Conservation (phyloP, 1,140 invertebrate genomes). For the Euura saliciscinereae region DNA sequence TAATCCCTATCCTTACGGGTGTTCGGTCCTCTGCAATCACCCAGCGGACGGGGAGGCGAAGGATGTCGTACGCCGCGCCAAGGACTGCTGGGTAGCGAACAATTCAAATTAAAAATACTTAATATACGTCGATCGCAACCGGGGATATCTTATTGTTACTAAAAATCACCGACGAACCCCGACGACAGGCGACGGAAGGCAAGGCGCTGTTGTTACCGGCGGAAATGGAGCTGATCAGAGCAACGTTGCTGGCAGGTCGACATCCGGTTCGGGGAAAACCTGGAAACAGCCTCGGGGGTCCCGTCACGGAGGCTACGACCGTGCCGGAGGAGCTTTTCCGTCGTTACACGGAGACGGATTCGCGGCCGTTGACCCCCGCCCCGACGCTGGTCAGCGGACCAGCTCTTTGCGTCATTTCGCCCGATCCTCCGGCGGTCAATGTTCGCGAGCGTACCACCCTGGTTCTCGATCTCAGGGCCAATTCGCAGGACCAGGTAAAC, state of each 20-base stretch:
- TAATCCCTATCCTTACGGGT: constrained; percentile 79
- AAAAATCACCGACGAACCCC: constrained; percentile 4
- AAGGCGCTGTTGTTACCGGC: constrained; percentile 58
- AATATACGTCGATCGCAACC: no score
- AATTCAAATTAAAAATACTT: constrained; percentile 15
- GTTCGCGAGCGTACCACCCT: constrained; percentile 47
- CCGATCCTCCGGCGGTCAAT: constrained; percentile 26
- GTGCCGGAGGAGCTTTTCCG: constrained; percentile 68
- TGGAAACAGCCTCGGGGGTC: constrained; percentile 19
- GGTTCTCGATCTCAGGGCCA: constrained; percentile 54
- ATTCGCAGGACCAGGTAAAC: constrained; percentile 31
- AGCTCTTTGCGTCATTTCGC: constrained; percentile 17
- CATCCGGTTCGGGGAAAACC: constrained; percentile 27
- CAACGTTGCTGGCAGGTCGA: constrained; percentile 43
- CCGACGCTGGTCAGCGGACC: constrained; percentile 71
- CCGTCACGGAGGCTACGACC: constrained; percentile 23
- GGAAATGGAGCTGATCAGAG: constrained; percentile 60
- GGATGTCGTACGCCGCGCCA: constrained; percentile 72
- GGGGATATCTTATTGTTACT: no score
- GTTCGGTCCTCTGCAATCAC: constrained; percentile 83
- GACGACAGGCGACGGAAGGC: constrained; percentile 53
- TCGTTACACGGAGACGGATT: constrained; percentile 81
- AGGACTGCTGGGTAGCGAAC: constrained; percentile 70
- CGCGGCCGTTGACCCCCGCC: constrained; percentile 74
- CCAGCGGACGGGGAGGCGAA: constrained; percentile 76